Percentiles rank a stretch among this genome's conserved stretches.
phyloP scores from a whole-genome alignment of 1,140 invertebrate species.

The Musca vetustissima region DNA sequence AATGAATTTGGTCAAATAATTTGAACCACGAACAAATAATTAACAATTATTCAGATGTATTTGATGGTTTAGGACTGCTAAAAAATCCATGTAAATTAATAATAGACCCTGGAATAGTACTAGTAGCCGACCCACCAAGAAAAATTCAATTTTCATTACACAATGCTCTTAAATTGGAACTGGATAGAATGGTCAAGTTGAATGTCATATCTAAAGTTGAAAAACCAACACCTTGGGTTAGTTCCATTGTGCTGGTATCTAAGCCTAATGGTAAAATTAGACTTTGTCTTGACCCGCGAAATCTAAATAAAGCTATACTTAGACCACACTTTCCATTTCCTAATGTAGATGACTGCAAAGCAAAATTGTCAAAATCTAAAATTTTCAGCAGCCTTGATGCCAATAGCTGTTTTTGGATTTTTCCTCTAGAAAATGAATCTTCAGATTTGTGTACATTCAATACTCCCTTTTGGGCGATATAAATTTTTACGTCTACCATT shows the following conservation, averaged over 20 bases:
- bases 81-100: constrained; percentile 21
- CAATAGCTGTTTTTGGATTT: constrained; percentile 54
- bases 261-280: constrained; percentile 50
- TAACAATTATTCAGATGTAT: constrained; percentile 6
- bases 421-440: constrained; percentile 49
- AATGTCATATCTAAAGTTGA: constrained; percentile 43
- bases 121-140: constrained; percentile 39
- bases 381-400: constrained; percentile 55
- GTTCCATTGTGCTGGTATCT: constrained; percentile 50
- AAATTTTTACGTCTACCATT: constrained; percentile 50
- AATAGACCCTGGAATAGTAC: constrained; percentile 31
- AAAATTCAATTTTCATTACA: constrained; percentile 49
- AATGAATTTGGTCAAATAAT: constrained; percentile 24
- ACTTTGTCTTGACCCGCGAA: constrained; percentile 56
- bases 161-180: constrained; percentile 42
- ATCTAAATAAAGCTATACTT: constrained; percentile 56
- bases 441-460: constrained; percentile 56
- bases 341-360: constrained; percentile 51
- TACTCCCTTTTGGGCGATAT: constrained; percentile 55
- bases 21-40: not conserved
- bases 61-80: constrained; percentile 13
- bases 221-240: constrained; percentile 55
- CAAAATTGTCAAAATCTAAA: constrained; percentile 44
- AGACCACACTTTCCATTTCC: constrained; percentile 54
- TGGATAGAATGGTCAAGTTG: constrained; percentile 38